Evolutionary conservation across 2,888 invertebrate genomes (phyloP).

Genomic region (Leptarthrus brevirostris): DNA sequence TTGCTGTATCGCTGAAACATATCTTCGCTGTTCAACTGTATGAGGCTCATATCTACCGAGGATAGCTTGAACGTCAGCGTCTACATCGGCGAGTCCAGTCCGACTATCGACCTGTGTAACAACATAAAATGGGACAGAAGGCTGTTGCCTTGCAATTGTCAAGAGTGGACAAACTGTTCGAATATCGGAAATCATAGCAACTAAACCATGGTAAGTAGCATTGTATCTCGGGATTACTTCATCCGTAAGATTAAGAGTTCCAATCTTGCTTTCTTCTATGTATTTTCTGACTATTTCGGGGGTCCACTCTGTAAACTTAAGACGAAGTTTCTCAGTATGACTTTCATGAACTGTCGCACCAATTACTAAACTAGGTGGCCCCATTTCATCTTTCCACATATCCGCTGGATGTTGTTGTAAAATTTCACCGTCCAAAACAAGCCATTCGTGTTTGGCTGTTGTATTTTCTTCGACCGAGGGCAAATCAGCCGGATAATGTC

Average conservation of each 20-base stretch:
- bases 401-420: constrained; percentile 76
- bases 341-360: constrained; percentile 82
- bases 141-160: constrained; percentile 74
- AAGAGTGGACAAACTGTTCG: constrained; percentile 83
- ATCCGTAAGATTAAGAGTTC: constrained; percentile 73
- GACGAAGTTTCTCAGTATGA: constrained; percentile 72
- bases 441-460: constrained; percentile 76
- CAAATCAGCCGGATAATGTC: constrained; percentile 71
- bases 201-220: constrained; percentile 75
- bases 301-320: constrained; percentile 75
- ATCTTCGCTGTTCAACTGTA: constrained; percentile 79
- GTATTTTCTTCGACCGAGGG: constrained; percentile 70
- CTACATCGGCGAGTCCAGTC: constrained; percentile 70
- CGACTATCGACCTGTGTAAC: constrained; percentile 71
- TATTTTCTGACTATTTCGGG: constrained; percentile 74
- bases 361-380: constrained; percentile 71
- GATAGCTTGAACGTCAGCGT: constrained; percentile 82
- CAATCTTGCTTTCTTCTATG: constrained; percentile 71
- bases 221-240: constrained; percentile 76
- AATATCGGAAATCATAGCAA: constrained; percentile 81
- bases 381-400: constrained; percentile 70
- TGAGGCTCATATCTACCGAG: constrained; percentile 80
- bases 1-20: constrained; percentile 82
- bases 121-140: constrained; percentile 78
- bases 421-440: constrained; percentile 79